phyloP scores from a whole-genome alignment of 2,797 vertebrate genomes.

The Epinephelus malabaricus region DNA sequence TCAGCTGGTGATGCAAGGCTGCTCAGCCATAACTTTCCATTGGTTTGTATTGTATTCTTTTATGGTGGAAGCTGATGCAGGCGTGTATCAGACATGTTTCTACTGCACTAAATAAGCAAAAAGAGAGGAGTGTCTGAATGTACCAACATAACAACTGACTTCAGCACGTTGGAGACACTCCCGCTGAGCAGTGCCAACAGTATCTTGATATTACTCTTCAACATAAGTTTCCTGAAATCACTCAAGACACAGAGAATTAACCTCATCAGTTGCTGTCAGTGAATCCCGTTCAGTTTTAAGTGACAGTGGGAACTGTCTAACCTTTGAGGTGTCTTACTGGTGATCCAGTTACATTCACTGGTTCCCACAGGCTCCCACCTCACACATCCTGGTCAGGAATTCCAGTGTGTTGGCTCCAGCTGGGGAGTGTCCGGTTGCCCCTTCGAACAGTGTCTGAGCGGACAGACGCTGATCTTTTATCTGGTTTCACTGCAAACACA shows the following conservation, averaged over 20 bases:
- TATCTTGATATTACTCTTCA: no score
- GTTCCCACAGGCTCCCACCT: conserved; percentile 60
- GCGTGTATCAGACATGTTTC: conserved; percentile 1
- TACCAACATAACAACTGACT: not conserved
- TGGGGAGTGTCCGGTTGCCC: conserved; percentile 44
- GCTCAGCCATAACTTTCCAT: not conserved
- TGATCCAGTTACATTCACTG: conserved; percentile 59
- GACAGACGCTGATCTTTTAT: conserved; percentile 18
- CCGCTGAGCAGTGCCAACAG: not conserved
- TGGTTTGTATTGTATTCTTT: not conserved
- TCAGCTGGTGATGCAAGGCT: conserved; percentile 13
- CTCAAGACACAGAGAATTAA: not conserved
- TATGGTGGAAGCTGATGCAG: not conserved
- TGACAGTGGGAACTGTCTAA: conserved; percentile 37
- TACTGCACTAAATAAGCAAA: not conserved
- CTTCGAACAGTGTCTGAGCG: conserved; percentile 24
- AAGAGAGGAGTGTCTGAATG: not conserved
- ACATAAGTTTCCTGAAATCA: not conserved
- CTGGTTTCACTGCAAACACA: not conserved
- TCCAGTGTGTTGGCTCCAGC: conserved; percentile 59
- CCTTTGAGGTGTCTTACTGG: conserved; percentile 40
- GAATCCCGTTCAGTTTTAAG: conserved; percentile 19
- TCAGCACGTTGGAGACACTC: no score
- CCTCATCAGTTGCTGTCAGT: not conserved
- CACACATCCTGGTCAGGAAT: conserved; percentile 56